Evolutionary conservation across 2,888 invertebrate genomes (phyloP), one percentile per base, ranked within the genome.

Genomic region (Caenorhabditis sp.): DNA sequence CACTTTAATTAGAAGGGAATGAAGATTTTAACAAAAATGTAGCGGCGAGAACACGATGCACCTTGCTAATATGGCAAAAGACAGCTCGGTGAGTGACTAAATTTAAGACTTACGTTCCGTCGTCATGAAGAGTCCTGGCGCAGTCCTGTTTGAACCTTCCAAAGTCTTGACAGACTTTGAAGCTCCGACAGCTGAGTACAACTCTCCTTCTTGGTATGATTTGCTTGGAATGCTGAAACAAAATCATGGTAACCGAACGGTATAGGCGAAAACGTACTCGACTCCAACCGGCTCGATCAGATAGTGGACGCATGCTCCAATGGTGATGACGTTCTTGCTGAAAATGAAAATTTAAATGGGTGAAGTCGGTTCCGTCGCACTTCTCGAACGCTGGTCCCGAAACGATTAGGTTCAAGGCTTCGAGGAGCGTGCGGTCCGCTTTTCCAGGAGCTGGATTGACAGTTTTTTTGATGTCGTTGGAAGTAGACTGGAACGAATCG

Each of bases 81-180:
- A n/a, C n/a, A n/a, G n/a, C n/a, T n/a, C n/a, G n/a, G n/a, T n/a
- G n/a, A n/a, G n/a, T 35, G 8, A 35, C 31, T 35, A 6, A 5
- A 22, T 35, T 35, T n/a, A 24, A 16, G 28, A 59, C 77, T 41
- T 4, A 77, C 77, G 68, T 31, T 80, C 80, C 7, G 73, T 68
- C 4, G 73, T 68, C 80, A 80, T 80, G 73, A 44, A 80, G 12
- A 80, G 59, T 22, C 31, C 16, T n/a, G 73, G 59, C 0, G 22
- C 38, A 14, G 35, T 63, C 16, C 19, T 54, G 10, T 22, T 51
- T 38, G 63, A 8, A 26, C 80, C 80, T 41, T 72, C 64, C 28
- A 73, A 41, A 14, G 80, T 72, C 41, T 80, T 80, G n/a, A 80
- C 80, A 12, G 80, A 49, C 22, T 80, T 80, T 14, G 80, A 73